A percentile compares a stretch with the other conserved stretches of the same genome.
These are phyloP conservation scores for Aphis gossypii DNA, from an alignment of 1,140 invertebrate species.

Conservation along the genomic window DNA sequence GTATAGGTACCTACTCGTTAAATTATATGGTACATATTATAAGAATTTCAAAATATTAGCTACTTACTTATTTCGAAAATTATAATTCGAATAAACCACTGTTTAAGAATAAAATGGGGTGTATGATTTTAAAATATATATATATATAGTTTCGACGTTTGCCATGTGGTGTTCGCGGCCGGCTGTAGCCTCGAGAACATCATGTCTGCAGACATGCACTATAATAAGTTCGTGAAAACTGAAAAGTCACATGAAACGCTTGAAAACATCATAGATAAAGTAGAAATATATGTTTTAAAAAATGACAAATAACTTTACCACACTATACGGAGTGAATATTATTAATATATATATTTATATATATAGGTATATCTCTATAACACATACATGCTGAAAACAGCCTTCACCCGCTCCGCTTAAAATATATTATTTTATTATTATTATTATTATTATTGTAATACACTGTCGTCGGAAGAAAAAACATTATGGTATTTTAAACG, in stretches of 20 bases:
- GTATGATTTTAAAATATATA: background rate
- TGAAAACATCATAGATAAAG: background rate
- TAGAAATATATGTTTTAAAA: background rate
- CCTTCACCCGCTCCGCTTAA: background rate
- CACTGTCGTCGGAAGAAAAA: background rate
- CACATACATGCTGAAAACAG: background rate
- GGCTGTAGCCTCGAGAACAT: background rate
- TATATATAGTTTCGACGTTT: background rate
- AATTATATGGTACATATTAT: background rate
- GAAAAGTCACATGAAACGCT: background rate
- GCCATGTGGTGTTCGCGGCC: too few relatives aligned
- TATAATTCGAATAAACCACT: background rate
- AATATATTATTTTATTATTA: slow-evolving; percentile 3
- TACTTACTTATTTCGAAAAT: background rate
- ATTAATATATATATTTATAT: background rate
- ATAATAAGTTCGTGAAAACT: background rate
- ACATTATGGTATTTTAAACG: background rate
- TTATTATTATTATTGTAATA: background rate
- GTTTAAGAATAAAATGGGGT: too few relatives aligned
- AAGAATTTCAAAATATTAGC: background rate
- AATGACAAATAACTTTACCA: background rate
- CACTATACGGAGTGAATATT: background rate
- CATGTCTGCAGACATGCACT: background rate
- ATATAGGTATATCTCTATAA: background rate
- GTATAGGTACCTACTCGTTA: background rate